These are phyloP conservation scores for Haliclystus octoradiatus DNA, from an alignment of 30 jellyfish, hydroid and myxozoan genomes.

Conservation along the genomic window DNA sequence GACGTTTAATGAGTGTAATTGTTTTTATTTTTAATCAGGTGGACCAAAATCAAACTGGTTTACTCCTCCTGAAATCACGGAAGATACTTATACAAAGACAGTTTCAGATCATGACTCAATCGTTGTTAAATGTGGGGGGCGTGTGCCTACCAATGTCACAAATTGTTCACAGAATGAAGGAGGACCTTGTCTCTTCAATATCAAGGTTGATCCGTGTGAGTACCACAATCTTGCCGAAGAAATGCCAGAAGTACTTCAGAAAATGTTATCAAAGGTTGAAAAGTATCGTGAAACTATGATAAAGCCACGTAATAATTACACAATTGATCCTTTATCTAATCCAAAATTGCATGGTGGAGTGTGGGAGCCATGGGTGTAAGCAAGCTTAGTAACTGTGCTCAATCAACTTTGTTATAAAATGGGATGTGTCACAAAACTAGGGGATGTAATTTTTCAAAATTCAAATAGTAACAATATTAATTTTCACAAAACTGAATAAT, in stretches of 20 bases:
- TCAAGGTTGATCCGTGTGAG: slow-evolving; percentile 74
- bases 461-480: too few species aligned
- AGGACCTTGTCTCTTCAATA: slow-evolving; percentile 54
- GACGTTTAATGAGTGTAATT: too few species aligned
- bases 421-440: too few species aligned
- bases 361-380: slow-evolving; percentile 95
- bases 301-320: slow-evolving; percentile 34
- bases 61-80: slow-evolving; percentile 59
- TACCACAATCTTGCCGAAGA: slow-evolving; percentile 49
- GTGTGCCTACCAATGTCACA: slow-evolving; percentile 38
- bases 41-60: slow-evolving; percentile 73
- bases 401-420: too few species aligned
- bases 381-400: too few species aligned
- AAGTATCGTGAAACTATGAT: slow-evolving; percentile 34
- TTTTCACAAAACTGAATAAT: too few species aligned
- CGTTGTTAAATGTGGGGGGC: slow-evolving; percentile 47
- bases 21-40: slow-evolving; percentile 11
- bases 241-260: slow-evolving; percentile 28
- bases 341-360: slow-evolving; percentile 81
- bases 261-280: too few species aligned
- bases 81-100: too few species aligned
- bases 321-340: slow-evolving; percentile 52
- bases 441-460: too few species aligned
- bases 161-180: slow-evolving; percentile 33
- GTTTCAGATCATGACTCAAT: slow-evolving; percentile 13